Evolutionary conservation across 1,140 invertebrate genomes (phyloP), one percentile per base, ranked within the genome.

Genomic region (Diabrotica undecimpunctata): DNA sequence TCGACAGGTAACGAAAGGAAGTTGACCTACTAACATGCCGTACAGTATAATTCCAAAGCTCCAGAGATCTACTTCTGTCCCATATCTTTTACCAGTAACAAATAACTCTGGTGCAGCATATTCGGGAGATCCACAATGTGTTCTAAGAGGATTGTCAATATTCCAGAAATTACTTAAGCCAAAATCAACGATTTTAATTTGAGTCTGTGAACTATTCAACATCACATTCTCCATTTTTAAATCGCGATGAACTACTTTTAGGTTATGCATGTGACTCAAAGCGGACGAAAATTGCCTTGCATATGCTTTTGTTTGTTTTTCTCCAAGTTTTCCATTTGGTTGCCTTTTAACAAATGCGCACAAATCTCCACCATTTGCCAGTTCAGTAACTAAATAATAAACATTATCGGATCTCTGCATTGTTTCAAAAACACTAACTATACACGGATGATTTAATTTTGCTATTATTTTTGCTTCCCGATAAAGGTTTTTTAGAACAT

Each of bases 141-240:
- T 91, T 65, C 83, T 82, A 70, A 90, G 79, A 36, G 81, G 80
- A 11, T 82, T 81, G 13, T 83, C 79, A 11, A 79, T 75, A 25
- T 76, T 79, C 77, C 84, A 89, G 11, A 84, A 74, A 72, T 90
- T 90, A 71, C 88, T 89, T 54, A 91, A 74, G 12, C 89, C 88
- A 79, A 90, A 90, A 81, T 91, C 88, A n/a, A 89, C 85, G 59
- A 90, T 85, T 80, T 89, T 90, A 62, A 90, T 84, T 69, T 84
- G 84, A 68, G 84, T 83, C 66, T 86, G 86, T 10, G 83, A 81
- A 59, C 83, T 81, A 72, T 88, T 86, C 67, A 90, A 73, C 84
- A 90, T 88, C 37, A 90, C 86, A 72, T 90, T 90, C 75, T 90
- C 88, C 87, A 90, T 89, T 79, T 90, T 90, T 60, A 90, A 77